Percentiles rank a stretch among this genome's conserved stretches.
phyloP scores from a whole-genome alignment of 2,797 vertebrate genomes.

The Cirrhinus mrigala region DNA sequence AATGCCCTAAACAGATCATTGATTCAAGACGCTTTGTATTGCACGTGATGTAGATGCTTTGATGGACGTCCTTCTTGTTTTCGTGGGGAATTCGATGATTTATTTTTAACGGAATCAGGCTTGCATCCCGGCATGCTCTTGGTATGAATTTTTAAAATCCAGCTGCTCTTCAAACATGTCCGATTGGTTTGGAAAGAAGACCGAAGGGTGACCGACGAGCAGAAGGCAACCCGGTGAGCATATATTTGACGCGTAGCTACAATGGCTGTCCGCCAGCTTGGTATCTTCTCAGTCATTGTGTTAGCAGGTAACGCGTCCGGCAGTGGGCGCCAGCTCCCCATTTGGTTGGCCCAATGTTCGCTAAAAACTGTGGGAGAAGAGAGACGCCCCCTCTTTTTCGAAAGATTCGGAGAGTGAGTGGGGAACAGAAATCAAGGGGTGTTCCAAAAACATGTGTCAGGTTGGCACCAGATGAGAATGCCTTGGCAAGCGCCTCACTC shows the following conservation, averaged over 20 bases:
- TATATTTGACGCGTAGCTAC: slow-evolving; percentile 60
- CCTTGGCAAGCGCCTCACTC: slow-evolving; percentile 82
- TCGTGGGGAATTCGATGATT: slow-evolving; percentile 67
- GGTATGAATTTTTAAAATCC: slow-evolving; percentile 58
- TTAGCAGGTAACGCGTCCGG: slow-evolving; percentile 72
- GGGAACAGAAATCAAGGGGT: slow-evolving; percentile 78
- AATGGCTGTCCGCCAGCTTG: slow-evolving; percentile 63
- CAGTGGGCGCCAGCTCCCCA: slow-evolving; percentile 77
- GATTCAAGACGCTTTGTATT: slow-evolving; percentile 53
- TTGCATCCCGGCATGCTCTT: slow-evolving; percentile 30
- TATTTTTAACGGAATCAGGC: slow-evolving; percentile 58
- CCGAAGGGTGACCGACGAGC: slow-evolving; percentile 55
- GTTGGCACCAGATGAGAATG: slow-evolving; percentile 85
- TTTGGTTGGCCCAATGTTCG: slow-evolving; percentile 69
- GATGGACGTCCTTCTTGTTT: slow-evolving; percentile 63
- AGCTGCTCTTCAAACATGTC: slow-evolving; percentile 60
- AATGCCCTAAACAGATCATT: slow-evolving; percentile 64
- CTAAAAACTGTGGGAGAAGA: slow-evolving; percentile 59
- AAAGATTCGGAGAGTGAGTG: slow-evolving; percentile 71
- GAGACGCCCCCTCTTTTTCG: slow-evolving; percentile 73
- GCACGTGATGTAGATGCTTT: slow-evolving; percentile 20
- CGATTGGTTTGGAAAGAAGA: slow-evolving; percentile 54
- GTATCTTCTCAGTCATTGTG: slow-evolving; percentile 62
- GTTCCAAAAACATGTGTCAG: slow-evolving; percentile 84
- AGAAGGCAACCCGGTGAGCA: slow-evolving; percentile 57